A percentile compares a stretch with the other conserved stretches of the same genome.
phyloP scores from a whole-genome alignment of 2,888 invertebrate species.

The Drosophila histrio region DNA sequence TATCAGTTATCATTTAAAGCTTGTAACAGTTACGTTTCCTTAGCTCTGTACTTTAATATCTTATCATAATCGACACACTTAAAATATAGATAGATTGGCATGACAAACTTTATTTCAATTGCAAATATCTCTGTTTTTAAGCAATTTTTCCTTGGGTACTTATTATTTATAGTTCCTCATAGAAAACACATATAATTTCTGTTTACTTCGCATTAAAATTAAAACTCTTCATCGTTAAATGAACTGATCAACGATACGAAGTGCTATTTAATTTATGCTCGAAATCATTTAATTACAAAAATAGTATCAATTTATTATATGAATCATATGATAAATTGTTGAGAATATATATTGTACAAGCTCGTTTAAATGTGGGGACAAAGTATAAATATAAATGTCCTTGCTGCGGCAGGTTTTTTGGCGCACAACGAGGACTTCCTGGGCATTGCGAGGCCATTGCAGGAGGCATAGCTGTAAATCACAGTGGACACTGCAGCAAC shows the following conservation, averaged over 20 bases:
- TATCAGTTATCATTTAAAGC: no score
- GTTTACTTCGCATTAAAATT: neutral
- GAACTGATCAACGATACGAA: constrained; percentile 1
- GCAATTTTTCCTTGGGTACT: no score
- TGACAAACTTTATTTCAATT: no score
- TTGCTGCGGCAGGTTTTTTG: constrained; percentile 74
- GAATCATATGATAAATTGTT: constrained; percentile 5
- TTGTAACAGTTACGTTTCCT: no score
- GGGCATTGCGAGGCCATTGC: constrained; percentile 62
- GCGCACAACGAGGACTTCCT: constrained; percentile 57
- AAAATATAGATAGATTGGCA: no score
- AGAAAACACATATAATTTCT: neutral
- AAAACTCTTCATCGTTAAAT: neutral
- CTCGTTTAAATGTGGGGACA: constrained; percentile 10
- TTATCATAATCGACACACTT: no score
- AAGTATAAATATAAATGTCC: constrained; percentile 72
- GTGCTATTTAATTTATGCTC: neutral
- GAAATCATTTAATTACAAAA: constrained; percentile 8
- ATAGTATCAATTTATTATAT: constrained; percentile 2
- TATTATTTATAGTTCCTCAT: no score
- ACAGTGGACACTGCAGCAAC: constrained; percentile 73
- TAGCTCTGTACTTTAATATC: no score
- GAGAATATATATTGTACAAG: neutral
- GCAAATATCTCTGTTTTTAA: no score
- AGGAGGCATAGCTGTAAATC: constrained; percentile 70